phyloP scores from a whole-genome alignment of 2,888 invertebrate genomes.

The Caenorhabditis sp. region DNA sequence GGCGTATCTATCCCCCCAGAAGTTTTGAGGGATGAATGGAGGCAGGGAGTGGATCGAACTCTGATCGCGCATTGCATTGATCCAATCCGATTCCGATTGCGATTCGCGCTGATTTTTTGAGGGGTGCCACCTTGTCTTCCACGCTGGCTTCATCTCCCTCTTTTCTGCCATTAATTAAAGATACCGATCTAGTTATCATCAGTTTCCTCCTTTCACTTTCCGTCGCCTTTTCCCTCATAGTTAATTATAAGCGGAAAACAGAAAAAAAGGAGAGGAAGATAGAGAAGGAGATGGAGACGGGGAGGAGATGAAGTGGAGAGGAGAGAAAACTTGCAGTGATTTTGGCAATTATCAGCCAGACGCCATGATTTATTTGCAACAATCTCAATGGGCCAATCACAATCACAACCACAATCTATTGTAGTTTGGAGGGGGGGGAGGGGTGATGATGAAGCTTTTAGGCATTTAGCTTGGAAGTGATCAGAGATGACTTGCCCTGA shows the following conservation, averaged over 20 bases:
- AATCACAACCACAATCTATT: no score
- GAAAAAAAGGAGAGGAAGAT: constrained; percentile 1
- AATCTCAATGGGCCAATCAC: constrained; percentile 3
- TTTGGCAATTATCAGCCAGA: constrained; percentile 15
- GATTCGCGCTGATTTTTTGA: constrained; percentile 26
- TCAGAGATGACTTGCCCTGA: constrained; percentile 36
- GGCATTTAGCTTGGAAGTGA: constrained; percentile 19
- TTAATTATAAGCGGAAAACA: constrained; percentile 44
- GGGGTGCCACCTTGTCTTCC: no score
- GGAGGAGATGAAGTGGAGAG: no score
- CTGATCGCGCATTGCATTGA: constrained; percentile 58
- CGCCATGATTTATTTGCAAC: constrained; percentile 21
- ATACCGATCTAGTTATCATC: constrained; percentile 63
- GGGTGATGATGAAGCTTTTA: no score
- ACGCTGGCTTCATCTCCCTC: background rate
- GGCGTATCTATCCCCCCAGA: constrained; percentile 45
- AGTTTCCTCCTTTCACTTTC: constrained; percentile 59
- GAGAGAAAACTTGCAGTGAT: constrained; percentile 20
- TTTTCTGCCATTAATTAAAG: constrained; percentile 37
- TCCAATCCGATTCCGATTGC: background rate
- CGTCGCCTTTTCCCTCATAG: constrained; percentile 32
- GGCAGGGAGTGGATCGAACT: constrained; percentile 47
- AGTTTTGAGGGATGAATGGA: no score
- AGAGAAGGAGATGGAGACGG: no score
- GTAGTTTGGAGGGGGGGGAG: background rate